Conservation (phyloP, 2,888 invertebrate species). For the Celastrina argiolus region DNA sequence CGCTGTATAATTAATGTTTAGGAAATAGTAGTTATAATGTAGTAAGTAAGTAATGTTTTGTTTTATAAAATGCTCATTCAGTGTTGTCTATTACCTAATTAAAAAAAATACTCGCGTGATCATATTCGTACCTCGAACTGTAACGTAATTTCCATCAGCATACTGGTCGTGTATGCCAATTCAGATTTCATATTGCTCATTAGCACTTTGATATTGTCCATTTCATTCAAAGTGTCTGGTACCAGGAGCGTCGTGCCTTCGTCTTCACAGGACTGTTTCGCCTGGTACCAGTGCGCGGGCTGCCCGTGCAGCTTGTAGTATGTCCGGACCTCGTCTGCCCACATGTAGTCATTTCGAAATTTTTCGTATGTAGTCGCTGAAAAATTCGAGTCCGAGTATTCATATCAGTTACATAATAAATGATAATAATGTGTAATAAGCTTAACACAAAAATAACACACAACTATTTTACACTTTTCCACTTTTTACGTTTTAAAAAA, state of each 20-base stretch:
- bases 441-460: too few relatives aligned
- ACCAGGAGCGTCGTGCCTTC: slow-evolving; percentile 48
- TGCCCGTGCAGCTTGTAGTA: slow-evolving; percentile 50
- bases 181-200: slow-evolving; percentile 52
- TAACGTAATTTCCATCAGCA: slow-evolving; percentile 46
- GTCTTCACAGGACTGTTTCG: slow-evolving; percentile 48
- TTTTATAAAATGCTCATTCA: too few relatives aligned
- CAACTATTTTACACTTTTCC: too few relatives aligned
- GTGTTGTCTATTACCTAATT: background rate
- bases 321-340: slow-evolving; percentile 46
- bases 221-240: slow-evolving; percentile 45
- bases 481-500: too few relatives aligned
- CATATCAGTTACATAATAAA: too few relatives aligned
- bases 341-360: slow-evolving; percentile 52
- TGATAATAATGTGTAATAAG: too few relatives aligned
- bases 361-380: slow-evolving; percentile 34
- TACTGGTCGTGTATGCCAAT: slow-evolving; percentile 49
- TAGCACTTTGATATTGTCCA: slow-evolving; percentile 49
- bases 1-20: too few relatives aligned
- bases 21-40: too few relatives aligned
- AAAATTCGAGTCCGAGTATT: background rate
- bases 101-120: too few relatives aligned
- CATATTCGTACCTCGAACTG: slow-evolving; percentile 44
- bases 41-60: too few relatives aligned
- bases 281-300: slow-evolving; percentile 47